Percentiles rank a stretch among this genome's conserved stretches.
phyloP scores from a whole-genome alignment of 2,888 invertebrate species.

The Timema podura region DNA sequence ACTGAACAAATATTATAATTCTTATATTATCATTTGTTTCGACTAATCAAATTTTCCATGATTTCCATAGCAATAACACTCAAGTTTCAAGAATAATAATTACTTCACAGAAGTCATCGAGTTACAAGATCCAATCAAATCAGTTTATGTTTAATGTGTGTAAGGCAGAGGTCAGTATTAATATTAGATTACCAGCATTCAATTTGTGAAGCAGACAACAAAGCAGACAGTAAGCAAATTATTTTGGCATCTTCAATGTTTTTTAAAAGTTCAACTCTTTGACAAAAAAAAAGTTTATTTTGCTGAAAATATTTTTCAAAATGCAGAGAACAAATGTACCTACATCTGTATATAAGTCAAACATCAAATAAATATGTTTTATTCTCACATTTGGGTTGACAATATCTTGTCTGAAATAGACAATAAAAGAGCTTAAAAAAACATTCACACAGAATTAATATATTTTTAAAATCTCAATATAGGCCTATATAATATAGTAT shows the following conservation, averaged over 20 bases:
- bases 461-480: slow-evolving; percentile 2
- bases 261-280: slow-evolving; percentile 10
- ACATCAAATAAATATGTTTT: slow-evolving; percentile 4
- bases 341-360: not conserved
- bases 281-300: slow-evolving; percentile 11
- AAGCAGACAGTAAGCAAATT: slow-evolving; percentile 14
- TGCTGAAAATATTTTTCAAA: slow-evolving; percentile 1
- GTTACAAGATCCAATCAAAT: slow-evolving; percentile 14
- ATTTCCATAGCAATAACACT: slow-evolving; percentile 10
- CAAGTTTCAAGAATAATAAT: slow-evolving; percentile 14
- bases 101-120: slow-evolving; percentile 15
- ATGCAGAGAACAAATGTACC: slow-evolving; percentile 12
- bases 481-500: slow-evolving; percentile 6
- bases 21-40: not conserved
- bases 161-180: slow-evolving; percentile 15
- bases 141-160: slow-evolving; percentile 2
- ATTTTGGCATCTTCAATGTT: not conserved
- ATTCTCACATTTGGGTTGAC: not conserved
- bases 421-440: slow-evolving; percentile 4
- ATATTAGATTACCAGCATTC: slow-evolving; percentile 6
- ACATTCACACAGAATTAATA: not conserved
- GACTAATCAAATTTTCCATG: not conserved
- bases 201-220: slow-evolving; percentile 6
- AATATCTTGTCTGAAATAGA: slow-evolving; percentile 1
- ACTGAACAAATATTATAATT: not conserved